Percentiles rank a stretch among this genome's conserved stretches.
These are phyloP conservation scores for Syritta pipiens DNA, from an alignment of 2,888 invertebrate species.

Conservation along the genomic window DNA sequence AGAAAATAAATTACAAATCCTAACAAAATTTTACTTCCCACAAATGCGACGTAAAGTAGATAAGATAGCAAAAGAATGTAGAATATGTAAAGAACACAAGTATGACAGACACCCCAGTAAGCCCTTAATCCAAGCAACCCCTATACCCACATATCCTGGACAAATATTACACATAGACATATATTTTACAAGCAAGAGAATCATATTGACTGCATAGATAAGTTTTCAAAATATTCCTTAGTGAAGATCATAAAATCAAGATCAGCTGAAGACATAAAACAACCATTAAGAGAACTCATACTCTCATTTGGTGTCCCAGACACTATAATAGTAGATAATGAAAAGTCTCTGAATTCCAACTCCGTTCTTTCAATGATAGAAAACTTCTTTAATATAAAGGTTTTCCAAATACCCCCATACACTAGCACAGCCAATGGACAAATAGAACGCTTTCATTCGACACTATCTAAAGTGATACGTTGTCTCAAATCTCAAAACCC, in stretches of 20 bases:
- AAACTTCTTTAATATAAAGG: constrained; percentile 10
- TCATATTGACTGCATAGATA: neutral
- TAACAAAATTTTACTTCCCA: constrained; percentile 38
- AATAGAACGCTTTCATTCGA: constrained; percentile 62
- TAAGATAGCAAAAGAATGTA: constrained; percentile 19
- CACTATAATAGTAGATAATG: constrained; percentile 39
- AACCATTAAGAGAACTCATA: constrained; percentile 45
- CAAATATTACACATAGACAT: constrained; percentile 24
- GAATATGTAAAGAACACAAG: constrained; percentile 1
- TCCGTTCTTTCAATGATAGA: constrained; percentile 51
- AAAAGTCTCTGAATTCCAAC: constrained; percentile 50
- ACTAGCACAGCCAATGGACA: constrained; percentile 16
- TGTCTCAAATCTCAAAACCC: constrained; percentile 10
- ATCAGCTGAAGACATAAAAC: constrained; percentile 39
- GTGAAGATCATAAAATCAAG: constrained; percentile 17
- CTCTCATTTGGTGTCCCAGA: constrained; percentile 54
- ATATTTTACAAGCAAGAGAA: too few species aligned
- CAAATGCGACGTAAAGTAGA: constrained; percentile 22
- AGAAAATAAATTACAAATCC: constrained; percentile 17
- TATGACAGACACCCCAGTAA: neutral
- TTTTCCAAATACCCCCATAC: constrained; percentile 57
- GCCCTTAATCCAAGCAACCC: too few species aligned
- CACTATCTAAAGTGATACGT: constrained; percentile 57
- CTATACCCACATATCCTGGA: constrained; percentile 1
- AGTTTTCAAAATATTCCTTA: constrained; percentile 15